phyloP scores from a whole-genome alignment of 2,888 invertebrate species.

The Dicyrtomina minuta region DNA sequence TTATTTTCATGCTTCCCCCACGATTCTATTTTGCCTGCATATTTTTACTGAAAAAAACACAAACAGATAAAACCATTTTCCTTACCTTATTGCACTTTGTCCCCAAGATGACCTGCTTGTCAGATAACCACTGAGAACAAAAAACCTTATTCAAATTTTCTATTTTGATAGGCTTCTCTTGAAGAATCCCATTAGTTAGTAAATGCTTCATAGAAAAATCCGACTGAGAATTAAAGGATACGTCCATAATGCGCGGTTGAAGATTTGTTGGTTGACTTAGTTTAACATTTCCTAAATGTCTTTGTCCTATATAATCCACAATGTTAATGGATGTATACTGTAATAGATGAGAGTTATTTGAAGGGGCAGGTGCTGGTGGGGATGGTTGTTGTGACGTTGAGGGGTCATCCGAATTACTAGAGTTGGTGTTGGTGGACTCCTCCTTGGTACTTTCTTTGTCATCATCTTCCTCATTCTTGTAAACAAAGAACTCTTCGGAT shows the following conservation, averaged over 20 bases:
- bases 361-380: not conserved
- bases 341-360: constrained; percentile 27
- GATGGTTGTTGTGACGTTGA: not conserved
- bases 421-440: not conserved
- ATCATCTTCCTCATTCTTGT: constrained; percentile 84
- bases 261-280: constrained; percentile 55
- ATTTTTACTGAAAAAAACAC: no score
- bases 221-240: constrained; percentile 42
- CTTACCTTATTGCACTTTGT: constrained; percentile 93
- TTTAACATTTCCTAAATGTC: constrained; percentile 67
- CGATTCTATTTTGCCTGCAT: no score
- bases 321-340: constrained; percentile 66
- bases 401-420: not conserved
- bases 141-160: constrained; percentile 90
- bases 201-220: constrained; percentile 85
- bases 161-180: constrained; percentile 77
- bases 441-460: constrained; percentile 69
- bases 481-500: constrained; percentile 85
- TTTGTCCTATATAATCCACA: constrained; percentile 77
- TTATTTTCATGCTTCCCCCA: no score
- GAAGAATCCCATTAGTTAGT: constrained; percentile 83
- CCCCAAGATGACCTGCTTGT: constrained; percentile 91
- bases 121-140: constrained; percentile 93
- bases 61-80: no score
- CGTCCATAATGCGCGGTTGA: constrained; percentile 46